These are phyloP conservation scores for Champsocephalus gunnari DNA, from an alignment of 2,797 vertebrate genomes.

Conservation along the genomic window DNA sequence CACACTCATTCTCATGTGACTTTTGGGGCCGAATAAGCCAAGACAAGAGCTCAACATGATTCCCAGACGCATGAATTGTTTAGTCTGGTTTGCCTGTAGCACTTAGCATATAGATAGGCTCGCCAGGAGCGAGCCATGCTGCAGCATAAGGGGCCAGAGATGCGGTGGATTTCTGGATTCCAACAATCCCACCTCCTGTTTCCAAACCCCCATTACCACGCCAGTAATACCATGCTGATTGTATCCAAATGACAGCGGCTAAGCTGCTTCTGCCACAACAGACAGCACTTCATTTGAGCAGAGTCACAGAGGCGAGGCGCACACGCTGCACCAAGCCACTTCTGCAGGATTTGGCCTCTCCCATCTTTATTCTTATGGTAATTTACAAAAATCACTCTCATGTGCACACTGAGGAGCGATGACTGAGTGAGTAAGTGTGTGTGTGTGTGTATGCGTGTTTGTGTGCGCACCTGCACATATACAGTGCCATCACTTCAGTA, in stretches of 20 bases:
- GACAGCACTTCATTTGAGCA: constrained; percentile 54
- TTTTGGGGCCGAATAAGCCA: constrained; percentile 54
- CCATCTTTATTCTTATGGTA: constrained; percentile 79
- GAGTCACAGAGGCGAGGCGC: constrained; percentile 29
- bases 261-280: constrained; percentile 59
- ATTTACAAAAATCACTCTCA: constrained; percentile 67
- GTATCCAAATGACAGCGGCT: constrained; percentile 58
- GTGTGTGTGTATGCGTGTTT: neutral
- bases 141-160: constrained; percentile 33
- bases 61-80: constrained; percentile 56
- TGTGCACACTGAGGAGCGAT: constrained; percentile 39
- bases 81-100: constrained; percentile 57
- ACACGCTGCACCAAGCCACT: constrained; percentile 22
- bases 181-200: constrained; percentile 54
- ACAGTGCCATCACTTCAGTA: constrained; percentile 75
- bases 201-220: constrained; percentile 48
- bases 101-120: constrained; percentile 83
- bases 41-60: constrained; percentile 62
- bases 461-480: constrained; percentile 54
- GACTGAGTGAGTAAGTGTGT: constrained; percentile 29
- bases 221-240: constrained; percentile 52
- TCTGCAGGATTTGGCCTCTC: constrained; percentile 63
- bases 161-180: constrained; percentile 38
- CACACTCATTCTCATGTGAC: constrained; percentile 16
- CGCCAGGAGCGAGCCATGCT: constrained; percentile 33